A percentile compares a stretch with the other conserved stretches of the same genome.
Evolutionary conservation across 2,888 invertebrate species (phyloP).

Genomic region (Amorpha juglandis): DNA sequence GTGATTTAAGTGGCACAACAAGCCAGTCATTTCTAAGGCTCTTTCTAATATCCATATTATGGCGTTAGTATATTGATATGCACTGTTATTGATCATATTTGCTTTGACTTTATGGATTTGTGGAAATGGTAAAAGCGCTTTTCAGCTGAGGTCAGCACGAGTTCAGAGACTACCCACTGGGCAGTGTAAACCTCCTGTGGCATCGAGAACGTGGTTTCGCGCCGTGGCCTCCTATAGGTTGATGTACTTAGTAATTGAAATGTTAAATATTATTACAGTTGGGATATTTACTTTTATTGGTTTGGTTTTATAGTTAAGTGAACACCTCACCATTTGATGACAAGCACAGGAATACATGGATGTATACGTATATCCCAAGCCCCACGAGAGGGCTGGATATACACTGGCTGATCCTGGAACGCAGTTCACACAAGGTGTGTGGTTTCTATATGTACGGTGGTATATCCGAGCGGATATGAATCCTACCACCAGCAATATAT

Average conservation of each 20-base stretch:
- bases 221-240: neutral
- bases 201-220: too few species aligned
- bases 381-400: too few species aligned
- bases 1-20: constrained; percentile 9
- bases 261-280: neutral
- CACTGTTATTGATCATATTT: constrained; percentile 13
- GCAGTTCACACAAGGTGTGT: too few species aligned
- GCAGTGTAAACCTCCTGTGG: neutral
- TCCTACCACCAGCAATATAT: too few species aligned
- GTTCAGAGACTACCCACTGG: neutral
- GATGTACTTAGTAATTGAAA: neutral
- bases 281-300: too few species aligned
- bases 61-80: constrained; percentile 16
- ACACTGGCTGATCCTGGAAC: too few species aligned
- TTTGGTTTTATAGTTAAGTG: too few species aligned
- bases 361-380: too few species aligned
- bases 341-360: too few species aligned
- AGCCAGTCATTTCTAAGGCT: neutral
- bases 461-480: too few species aligned
- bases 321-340: too few species aligned
- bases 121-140: constrained; percentile 5
- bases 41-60: constrained; percentile 7
- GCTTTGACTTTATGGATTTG: constrained; percentile 18
- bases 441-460: too few species aligned
- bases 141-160: constrained; percentile 4